Base-by-base conservation (phyloP, 2,888 invertebrate genomes). In the Acleris literana region DNA sequence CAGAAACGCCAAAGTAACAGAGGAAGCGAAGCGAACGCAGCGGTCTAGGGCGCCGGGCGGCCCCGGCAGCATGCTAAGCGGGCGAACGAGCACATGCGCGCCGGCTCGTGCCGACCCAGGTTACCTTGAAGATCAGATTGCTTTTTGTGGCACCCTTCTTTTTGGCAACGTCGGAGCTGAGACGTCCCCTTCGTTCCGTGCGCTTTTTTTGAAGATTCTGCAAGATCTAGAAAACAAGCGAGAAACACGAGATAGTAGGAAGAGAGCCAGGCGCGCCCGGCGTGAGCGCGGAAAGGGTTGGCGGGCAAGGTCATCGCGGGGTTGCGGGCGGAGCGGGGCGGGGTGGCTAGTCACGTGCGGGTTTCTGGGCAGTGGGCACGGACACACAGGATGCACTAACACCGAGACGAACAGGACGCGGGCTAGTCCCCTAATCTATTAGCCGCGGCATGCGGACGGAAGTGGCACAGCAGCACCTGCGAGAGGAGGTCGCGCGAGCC, bases 121-220 rank as follows among this genome's bases (percentile, higher is more conserved):
- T 97, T 98, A 97, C 97, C 97, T 97, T 97, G 96, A 97, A 97
- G 96, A 98, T 97, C 95, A 97, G 97, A 96, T 97, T 97, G 97
- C 97, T 97, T 97, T 97, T 97, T 95, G 96, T 97, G 96, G 94
- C 95, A 95, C 96, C 96, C 96, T 97, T 97, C 97, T 97, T 96
- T 95, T 96, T 96, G 94, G 94, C 93, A 94, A 95, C 94, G 94
- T 97, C 97, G 94, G 97, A 97, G 96, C 97, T 96, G 96, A 97
- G 97, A 94, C 97, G 97, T 95, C 97, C 97, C 95, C 97, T 96
- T 95, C 97, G 96, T 96, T 97, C 97, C 95, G 97, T 97, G 96
- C 97, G 97, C 96, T 97, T 98, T 97, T 97, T 97, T 97, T 97
- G 97, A 94, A 97, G 97, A 96, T 97, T 97, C 97, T 97, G 97